These are phyloP conservation scores for Aegypius monachus DNA, from an alignment of 2,113 vertebrate species.

Conservation along the genomic window DNA sequence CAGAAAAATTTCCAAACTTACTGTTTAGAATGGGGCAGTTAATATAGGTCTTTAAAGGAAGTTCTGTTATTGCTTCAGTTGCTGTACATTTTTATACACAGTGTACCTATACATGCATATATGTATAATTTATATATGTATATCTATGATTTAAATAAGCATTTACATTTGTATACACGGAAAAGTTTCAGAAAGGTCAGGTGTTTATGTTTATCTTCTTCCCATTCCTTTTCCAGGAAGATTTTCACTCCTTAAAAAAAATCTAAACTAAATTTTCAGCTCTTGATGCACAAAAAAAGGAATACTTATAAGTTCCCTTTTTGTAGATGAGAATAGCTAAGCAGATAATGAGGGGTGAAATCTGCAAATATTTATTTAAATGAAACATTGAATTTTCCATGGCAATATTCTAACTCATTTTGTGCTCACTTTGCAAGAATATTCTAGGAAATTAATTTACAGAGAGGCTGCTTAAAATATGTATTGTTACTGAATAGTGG, in stretches of 20 bases:
- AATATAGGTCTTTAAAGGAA: background rate
- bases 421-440: conserved; percentile 11
- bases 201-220: background rate
- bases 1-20: background rate
- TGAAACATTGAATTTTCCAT: conserved; percentile 8
- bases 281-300: background rate
- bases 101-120: background rate
- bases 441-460: conserved; percentile 28
- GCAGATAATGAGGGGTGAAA: background rate
- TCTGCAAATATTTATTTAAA: conserved; percentile 33
- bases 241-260: background rate
- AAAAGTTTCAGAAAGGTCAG: background rate
- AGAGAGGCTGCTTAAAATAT: background rate
- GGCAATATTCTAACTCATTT: background rate
- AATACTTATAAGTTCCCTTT: background rate
- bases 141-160: background rate
- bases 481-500: background rate
- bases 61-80: background rate
- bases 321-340: background rate
- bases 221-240: background rate
- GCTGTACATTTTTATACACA: background rate
- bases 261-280: background rate
- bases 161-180: background rate
- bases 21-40: background rate
- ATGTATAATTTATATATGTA: background rate